Percentiles rank a stretch among this genome's conserved stretches.
Evolutionary conservation across 2,797 vertebrate species (phyloP).

Genomic region (Forpus xanthops): DNA sequence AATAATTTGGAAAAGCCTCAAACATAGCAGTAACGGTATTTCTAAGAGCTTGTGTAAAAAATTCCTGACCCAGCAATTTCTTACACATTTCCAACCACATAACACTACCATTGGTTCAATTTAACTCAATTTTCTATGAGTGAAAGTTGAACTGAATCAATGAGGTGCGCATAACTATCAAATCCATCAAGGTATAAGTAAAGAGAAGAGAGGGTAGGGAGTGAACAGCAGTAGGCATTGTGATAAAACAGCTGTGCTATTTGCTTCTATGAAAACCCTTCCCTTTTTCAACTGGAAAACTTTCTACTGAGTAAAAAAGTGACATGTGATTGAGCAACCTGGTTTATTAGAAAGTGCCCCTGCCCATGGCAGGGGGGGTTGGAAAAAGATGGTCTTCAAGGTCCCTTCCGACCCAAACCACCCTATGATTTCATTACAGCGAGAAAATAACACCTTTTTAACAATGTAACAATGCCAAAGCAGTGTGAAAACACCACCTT

Average conservation of each 20-base stretch:
- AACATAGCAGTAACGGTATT: neutral
- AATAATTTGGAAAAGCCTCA: neutral
- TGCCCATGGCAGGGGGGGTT: neutral
- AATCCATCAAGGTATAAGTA: neutral
- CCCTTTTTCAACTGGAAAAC: neutral
- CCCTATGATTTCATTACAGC: neutral
- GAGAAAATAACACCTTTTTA: neutral
- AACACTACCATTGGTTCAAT: too few species aligned
- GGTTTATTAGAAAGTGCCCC: neutral
- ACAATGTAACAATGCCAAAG: neutral
- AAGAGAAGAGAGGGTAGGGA: neutral
- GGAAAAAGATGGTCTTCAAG: neutral
- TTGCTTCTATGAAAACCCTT: neutral
- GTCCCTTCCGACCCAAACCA: neutral
- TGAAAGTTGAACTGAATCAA: neutral
- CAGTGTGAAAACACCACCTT: neutral
- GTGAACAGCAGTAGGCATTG: neutral
- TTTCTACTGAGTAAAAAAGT: neutral
- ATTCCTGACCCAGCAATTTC: neutral
- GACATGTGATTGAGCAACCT: neutral
- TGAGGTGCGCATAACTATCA: fast-evolving
- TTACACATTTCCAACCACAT: neutral
- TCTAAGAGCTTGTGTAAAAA: neutral
- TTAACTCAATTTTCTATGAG: neutral
- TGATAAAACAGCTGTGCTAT: neutral